Base-by-base conservation (phyloP, 2,888 invertebrate genomes). In the Meloe dianella region DNA sequence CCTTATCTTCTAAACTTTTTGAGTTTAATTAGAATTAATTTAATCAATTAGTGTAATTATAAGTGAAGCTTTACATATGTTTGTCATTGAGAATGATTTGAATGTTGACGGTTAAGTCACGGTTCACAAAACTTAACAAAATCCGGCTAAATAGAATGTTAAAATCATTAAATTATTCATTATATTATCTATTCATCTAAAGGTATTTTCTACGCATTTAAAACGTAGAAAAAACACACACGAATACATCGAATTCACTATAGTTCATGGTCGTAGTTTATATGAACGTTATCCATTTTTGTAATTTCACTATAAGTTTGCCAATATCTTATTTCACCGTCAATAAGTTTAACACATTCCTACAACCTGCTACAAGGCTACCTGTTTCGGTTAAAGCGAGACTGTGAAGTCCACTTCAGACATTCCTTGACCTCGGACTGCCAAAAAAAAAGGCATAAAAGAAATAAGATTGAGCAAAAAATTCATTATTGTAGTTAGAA, bases 101-200 rank as follows among this genome's bases (percentile, higher is more conserved):
- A 12, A 6, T 54, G 54, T 24, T 54, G 54, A 54, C 24, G 54
- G 54, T 54, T 54, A 54, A 54, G 22, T 54, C 24, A 54, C 54
- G 54, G 54, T 54, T 54, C 54, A 54, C 22, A 54, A 24, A 54
- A 24, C 14, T 54, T 12, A 10, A 24, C 4, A n/a, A 24, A 54
- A 54, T 54, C 14, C 47, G 22, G 20, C 22, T 51, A 10, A 22
- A 51, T 51, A 12, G n/a, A 32, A 9, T 32, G 32, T 5, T 10
- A 32, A 17, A 41, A 41, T 17, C 35, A 41, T 7, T 2, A 41
- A 41, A n/a, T 17, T 17, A 41, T 41, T 41, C 41, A 3, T 41
- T 5, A n/a, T 17, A 41, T 0, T n/a, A 38, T n/a, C n/a, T n/a
- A n/a, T n/a, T n/a, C 4, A n/a, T 41, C 17, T 41, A 41, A 5